Evolutionary conservation across 2,113 vertebrate genomes (phyloP), one percentile per base, ranked within the genome.

Genomic region (Microtus ochrogaster): DNA sequence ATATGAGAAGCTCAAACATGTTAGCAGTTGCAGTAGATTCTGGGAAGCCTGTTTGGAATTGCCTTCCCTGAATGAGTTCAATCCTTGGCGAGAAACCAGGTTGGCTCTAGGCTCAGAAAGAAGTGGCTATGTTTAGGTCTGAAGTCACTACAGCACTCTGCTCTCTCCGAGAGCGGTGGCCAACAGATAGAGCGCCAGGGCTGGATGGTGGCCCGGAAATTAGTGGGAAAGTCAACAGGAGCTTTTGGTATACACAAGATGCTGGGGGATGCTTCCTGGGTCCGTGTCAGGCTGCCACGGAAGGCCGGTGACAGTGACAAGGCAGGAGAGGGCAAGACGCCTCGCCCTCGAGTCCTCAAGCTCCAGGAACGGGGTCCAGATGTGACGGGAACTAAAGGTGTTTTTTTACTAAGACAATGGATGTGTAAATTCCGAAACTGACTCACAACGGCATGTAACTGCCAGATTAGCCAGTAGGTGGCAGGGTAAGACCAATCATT

Each of bases 401-500:
- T 7, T 76, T 28, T 93, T 33, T 87, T 24, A 4, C 16, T 39
- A 90, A 92, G 63, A 73, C 52, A 74, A 10, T 7, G 28, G 28
- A 36, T 41, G 10, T 36, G n/a, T 12, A 49, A 22, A 10, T 49
- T 47, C n/a, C 11, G 10, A 68, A 16, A 28, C 7, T 81, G 41
- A 78, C 33, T 63, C 33, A 3, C 10, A 86, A 19, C 2, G 65
- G 87, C n/a, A 12, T 61, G 92, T 52, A 96, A 94, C 8, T 82
- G 63, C 30, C 49, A 41, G 8, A 3, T 7, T 91, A 52, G 33
- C 92, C 98, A 95, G 94, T 77, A 98, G 98, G 49, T 98, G 98
- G 87, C 98, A 98, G 96, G 0, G 21, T 36, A 95, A 92, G 87
- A 97, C 93, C 87, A 90, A 1, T n/a, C 93, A 97, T 79, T 89